Conservation (phyloP, 2,888 invertebrate species). For the Cephus spinipes region DNA sequence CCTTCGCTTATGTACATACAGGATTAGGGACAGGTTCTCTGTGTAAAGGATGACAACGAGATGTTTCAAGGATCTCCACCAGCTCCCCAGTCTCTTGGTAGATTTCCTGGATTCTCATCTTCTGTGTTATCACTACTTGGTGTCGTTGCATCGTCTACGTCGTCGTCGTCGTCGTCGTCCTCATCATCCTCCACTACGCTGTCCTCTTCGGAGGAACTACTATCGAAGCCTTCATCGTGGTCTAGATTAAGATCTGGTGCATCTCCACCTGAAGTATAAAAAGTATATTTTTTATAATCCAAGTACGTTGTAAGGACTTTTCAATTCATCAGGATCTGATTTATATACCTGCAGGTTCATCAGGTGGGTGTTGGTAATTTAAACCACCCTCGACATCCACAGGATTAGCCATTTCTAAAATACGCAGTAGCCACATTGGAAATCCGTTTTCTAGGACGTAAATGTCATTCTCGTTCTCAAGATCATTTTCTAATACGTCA, state of each 20-base stretch:
- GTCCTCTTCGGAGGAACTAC: conserved; percentile 42
- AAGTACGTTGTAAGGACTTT: background rate
- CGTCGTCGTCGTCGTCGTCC: conserved; percentile 26
- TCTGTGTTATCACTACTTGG: conserved; percentile 16
- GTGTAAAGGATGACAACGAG: background rate
- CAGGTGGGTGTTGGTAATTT: background rate
- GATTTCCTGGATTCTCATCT: conserved; percentile 11
- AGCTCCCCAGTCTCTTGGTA: conserved; percentile 17
- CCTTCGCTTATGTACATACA: background rate
- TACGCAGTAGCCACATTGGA: conserved; percentile 53
- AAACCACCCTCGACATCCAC: conserved; percentile 21
- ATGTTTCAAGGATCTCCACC: conserved; percentile 21
- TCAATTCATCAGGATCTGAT: background rate
- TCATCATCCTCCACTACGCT: conserved; percentile 26
- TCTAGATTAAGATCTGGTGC: conserved; percentile 22
- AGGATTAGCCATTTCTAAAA: conserved; percentile 48
- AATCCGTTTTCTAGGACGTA: conserved; percentile 54
- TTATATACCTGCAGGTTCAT: background rate
- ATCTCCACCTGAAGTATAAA: conserved; percentile 24
- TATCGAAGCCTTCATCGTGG: conserved; percentile 40
- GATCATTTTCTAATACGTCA: conserved; percentile 52
- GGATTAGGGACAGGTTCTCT: background rate
- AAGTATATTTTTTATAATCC: background rate
- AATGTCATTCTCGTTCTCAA: conserved; percentile 59
- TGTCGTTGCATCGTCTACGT: conserved; percentile 26